These are phyloP conservation scores for Ophioderma brevispina DNA, from an alignment of 35 echinoderm and acorn worm genomes.

Conservation along the genomic window DNA sequence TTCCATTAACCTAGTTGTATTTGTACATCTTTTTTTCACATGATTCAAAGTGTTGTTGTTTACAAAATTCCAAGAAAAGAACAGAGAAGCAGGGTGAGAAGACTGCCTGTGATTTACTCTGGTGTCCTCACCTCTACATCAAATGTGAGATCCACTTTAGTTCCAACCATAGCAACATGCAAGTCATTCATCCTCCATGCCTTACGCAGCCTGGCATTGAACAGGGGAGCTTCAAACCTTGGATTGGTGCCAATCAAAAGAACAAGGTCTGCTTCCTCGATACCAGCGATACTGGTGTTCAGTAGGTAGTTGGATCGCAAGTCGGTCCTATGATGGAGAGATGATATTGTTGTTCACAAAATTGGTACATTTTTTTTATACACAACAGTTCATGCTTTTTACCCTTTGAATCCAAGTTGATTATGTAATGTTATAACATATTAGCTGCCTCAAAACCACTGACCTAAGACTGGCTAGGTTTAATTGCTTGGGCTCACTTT, in stretches of 20 bases:
- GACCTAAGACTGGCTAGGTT: no score
- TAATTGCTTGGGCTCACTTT: no score
- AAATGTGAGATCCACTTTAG: constrained; percentile 85
- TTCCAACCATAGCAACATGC: constrained; percentile 77
- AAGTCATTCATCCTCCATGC: constrained; percentile 95
- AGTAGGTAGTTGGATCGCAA: constrained; percentile 93
- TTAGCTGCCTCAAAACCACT: not conserved
- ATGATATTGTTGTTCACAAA: no score
- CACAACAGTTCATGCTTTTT: no score
- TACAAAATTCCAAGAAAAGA: no score
- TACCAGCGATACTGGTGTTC: constrained; percentile 93
- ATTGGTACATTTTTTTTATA: no score
- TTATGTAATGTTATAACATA: not conserved
- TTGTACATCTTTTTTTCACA: no score
- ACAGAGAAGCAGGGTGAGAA: no score
- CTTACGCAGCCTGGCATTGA: constrained; percentile 92
- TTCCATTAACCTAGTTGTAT: no score
- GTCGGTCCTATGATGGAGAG: constrained; percentile 69
- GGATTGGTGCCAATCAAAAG: constrained; percentile 90
- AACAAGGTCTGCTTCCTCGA: constrained; percentile 94
- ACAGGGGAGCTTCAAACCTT: constrained; percentile 91
- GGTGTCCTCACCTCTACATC: constrained; percentile 73
- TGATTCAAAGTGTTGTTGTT: no score
- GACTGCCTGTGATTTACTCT: no score
- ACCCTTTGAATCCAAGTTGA: no score